Evolutionary conservation across 2,888 invertebrate genomes (phyloP), one percentile per base, ranked within the genome.

Genomic region (Torymus texanus): DNA sequence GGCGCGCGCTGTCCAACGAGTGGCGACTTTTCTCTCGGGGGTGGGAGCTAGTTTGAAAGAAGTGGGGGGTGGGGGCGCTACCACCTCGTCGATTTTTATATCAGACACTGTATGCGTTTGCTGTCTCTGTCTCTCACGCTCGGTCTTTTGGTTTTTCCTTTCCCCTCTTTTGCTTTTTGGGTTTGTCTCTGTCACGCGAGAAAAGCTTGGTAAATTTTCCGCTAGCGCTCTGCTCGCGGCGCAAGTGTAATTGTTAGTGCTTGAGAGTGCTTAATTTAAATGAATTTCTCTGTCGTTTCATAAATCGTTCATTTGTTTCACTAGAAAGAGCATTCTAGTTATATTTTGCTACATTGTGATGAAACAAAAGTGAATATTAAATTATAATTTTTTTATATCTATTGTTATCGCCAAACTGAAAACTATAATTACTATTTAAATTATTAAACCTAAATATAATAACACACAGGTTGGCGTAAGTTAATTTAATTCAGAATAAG

Each of bases 1-100:
- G 84, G 88, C 82, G 86, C 58, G 12, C 56, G 70, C 56, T 51
- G 24, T 16, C 79, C 76, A 79, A 81, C 81, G 70, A 72, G 76
- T 73, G 65, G 68, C 68, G 41, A 41, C 41, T 41, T 41, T 41
- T 41, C 41, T 41, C 41, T 8, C 8, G 41, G 41, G 41, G 41
- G 41, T 41, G 41, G 41, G 41, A 41, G 41, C 41, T 41, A 41
- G 41, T 75, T 29, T 59, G 56, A 24, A 24, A 2, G 75, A 21
- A 24, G 68, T 29, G 68, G 71, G 77, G 63, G 14, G 14, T 41
- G 56, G 29, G 5, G 14, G n/a, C 2, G 50, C n/a, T 59, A 21
- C 12, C 50, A 51, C 11, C 24, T 53, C 13, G 62, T 61, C 53
- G 63, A 79, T 74, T 74, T 79, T 79, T 79, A 68, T 58, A 11